These are phyloP conservation scores for Centrocercus urophasianus DNA, from an alignment of 2,113 vertebrate genomes.

Conservation along the genomic window DNA sequence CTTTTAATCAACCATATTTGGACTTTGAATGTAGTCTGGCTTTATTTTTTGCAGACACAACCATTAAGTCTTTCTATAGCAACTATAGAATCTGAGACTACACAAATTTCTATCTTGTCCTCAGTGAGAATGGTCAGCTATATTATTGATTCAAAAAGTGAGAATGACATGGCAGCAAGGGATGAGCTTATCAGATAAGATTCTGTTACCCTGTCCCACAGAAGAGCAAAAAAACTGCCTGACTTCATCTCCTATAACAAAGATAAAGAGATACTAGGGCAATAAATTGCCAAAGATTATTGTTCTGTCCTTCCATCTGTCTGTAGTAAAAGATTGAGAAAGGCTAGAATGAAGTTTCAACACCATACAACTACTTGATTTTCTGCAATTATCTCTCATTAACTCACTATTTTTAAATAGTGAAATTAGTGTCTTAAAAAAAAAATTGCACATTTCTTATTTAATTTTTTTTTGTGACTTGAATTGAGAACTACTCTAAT, in stretches of 20 bases:
- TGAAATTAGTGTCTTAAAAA: neutral
- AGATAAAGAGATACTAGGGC: neutral
- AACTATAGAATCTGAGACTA: neutral
- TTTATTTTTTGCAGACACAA: neutral
- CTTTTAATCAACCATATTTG: neutral
- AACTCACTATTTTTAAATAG: neutral
- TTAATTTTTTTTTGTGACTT: neutral
- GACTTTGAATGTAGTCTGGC: neutral
- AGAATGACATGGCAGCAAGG: neutral
- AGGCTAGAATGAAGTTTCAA: neutral
- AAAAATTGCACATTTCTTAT: fast-evolving
- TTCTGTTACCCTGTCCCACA: neutral
- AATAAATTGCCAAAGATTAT: neutral
- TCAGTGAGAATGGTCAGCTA: neutral
- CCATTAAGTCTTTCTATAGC: neutral
- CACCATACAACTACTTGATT: neutral
- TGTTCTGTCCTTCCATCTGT: neutral
- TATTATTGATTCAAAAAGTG: neutral
- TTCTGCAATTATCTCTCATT: neutral
- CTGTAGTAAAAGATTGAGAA: neutral
- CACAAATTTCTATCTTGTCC: neutral
- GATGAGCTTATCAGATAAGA: neutral
- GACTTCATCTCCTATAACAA: neutral
- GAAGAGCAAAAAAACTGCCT: neutral
- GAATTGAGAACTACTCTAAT: neutral